Conservation (phyloP, 1,140 invertebrate genomes). For the Drosophila elegans region DNA sequence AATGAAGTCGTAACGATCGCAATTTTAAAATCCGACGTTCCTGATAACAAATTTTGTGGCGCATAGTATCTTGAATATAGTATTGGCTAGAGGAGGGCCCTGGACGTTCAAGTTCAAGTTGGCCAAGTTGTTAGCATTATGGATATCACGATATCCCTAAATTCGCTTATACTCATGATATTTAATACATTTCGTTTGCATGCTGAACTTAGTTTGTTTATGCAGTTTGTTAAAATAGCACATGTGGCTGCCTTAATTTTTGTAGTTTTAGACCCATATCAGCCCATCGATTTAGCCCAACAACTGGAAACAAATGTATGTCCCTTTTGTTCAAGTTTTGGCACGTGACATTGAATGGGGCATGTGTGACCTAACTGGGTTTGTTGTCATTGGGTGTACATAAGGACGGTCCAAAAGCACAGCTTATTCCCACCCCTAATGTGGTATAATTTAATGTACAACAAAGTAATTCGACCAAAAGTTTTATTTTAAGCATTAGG, state of each 20-base stretch:
- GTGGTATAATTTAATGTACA: no score
- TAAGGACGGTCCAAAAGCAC: conserved; percentile 2
- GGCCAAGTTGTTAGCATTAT: no score
- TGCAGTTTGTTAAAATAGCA: conserved; percentile 43
- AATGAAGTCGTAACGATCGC: no score
- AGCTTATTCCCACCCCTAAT: no score
- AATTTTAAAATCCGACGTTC: no score
- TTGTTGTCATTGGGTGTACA: conserved; percentile 17
- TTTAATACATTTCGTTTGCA: conserved; percentile 14
- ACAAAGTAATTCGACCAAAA: no score
- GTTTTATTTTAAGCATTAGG: no score
- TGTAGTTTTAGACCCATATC: conserved; percentile 26
- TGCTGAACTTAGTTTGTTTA: conserved; percentile 7
- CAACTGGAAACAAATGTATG: conserved; percentile 23
- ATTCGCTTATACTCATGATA: conserved; percentile 8
- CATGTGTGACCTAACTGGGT: conserved; percentile 35
- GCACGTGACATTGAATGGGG: conserved; percentile 19
- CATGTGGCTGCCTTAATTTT: conserved; percentile 36
- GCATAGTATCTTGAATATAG: no score
- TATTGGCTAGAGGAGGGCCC: no score
- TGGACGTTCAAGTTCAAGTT: no score
- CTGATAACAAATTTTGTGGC: no score
- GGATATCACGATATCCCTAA: no score
- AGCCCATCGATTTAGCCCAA: conserved; percentile 37
- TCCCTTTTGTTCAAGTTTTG: conserved; percentile 2